Evolutionary conservation across 2,113 vertebrate genomes (phyloP), one percentile per base, ranked within the genome.

Genomic region (Nicator chloris): DNA sequence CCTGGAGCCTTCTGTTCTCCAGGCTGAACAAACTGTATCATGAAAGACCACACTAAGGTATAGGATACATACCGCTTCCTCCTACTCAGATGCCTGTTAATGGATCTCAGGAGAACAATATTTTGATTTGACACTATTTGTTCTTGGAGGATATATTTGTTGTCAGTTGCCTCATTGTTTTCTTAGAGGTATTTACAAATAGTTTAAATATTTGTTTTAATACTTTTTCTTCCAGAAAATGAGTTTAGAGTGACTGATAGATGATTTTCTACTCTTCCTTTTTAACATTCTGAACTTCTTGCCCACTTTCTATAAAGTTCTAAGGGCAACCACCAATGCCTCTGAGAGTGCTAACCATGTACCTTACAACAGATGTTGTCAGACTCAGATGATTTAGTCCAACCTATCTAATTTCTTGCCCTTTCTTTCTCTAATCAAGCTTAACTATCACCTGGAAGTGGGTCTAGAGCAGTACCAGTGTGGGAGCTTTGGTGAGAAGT

Each of bases 231-330:
- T n/a, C 13, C 54, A 81, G 60, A 54, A 86, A 89, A 78, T 63
- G 4, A 81, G 11, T 63, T 73, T 39, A n/a, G 23, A 59, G 4
- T 53, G 45, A 61, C 20, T 50, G 28, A 78, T 30, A 56, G 33
- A 40, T 44, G 71, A 64, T 56, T 64, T 72, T 39, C 16, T 59
- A 13, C 15, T 71, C 44, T 68, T 94, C 14, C 5, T 85, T 77
- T 83, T 69, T 7, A 60, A 53, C 10, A 1, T 31, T 22, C 49
- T 44, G 9, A 10, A 44, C 24, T 79, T 82, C 42, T 85, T 0
- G 3, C 6, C 2, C 0, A 0, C 17, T 37, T 75, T 59, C 40
- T 66, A 0, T 20, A 9, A 64, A 86, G 10, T n/a, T 40, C 27
- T 51, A 40, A 76, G 37, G 27, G 16, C 26, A 59, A 71, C 30